Evolutionary conservation across 2,888 invertebrate species (phyloP).

Genomic region (Drosophila kuntzei): DNA sequence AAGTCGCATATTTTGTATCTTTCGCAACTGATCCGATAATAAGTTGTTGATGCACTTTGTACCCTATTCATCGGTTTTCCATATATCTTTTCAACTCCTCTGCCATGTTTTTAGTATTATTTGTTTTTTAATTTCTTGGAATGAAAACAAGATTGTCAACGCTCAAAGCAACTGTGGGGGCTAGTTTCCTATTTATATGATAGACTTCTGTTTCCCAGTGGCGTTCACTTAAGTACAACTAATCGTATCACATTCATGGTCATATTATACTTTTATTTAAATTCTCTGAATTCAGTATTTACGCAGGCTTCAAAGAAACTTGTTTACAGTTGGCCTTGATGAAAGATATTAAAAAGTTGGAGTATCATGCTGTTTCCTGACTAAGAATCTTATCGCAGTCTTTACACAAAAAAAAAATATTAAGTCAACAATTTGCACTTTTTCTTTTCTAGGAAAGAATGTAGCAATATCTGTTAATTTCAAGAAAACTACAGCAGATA

Average conservation of each 20-base stretch:
- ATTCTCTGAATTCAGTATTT: background rate
- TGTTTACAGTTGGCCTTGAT: background rate
- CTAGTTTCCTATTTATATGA: slow-evolving; percentile 32
- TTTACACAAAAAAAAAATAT: too few relatives aligned
- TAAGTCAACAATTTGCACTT: background rate
- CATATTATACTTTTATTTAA: background rate
- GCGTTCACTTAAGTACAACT: background rate
- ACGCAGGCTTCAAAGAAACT: background rate
- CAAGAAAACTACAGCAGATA: too few relatives aligned
- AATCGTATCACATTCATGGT: background rate
- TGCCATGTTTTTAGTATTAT: background rate
- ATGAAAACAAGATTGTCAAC: slow-evolving; percentile 41
- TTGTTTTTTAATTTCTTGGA: slow-evolving; percentile 2
- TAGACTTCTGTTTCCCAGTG: background rate
- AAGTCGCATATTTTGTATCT: slow-evolving; percentile 2
- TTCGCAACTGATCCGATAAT: background rate
- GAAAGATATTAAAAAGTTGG: background rate
- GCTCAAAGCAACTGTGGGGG: slow-evolving; percentile 12
- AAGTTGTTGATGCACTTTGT: slow-evolving; percentile 6
- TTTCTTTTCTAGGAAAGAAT: too few relatives aligned
- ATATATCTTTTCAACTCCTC: slow-evolving; percentile 4
- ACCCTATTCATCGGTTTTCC: background rate
- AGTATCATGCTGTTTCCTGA: background rate
- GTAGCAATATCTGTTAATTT: too few relatives aligned
- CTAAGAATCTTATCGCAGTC: too few relatives aligned